Evolutionary conservation across 2,797 vertebrate genomes (phyloP).

Genomic region (Cebuella pygmaea): DNA sequence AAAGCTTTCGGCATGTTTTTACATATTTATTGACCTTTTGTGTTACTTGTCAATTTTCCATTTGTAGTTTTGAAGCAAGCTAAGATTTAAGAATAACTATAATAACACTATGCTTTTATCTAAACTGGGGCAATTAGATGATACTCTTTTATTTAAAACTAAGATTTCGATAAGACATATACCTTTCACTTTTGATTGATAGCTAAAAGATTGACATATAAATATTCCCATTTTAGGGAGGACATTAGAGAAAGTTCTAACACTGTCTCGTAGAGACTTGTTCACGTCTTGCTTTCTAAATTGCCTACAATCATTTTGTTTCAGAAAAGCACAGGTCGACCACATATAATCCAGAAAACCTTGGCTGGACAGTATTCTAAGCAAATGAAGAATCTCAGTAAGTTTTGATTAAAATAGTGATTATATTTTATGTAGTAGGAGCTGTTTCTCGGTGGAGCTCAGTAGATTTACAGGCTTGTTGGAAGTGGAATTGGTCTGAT

Average conservation of each 20-base stretch:
- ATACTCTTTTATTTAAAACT: conserved; percentile 43
- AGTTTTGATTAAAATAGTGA: conserved; percentile 55
- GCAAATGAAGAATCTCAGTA: conserved; percentile 84
- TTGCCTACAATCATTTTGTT: conserved; percentile 55
- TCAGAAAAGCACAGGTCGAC: conserved; percentile 92
- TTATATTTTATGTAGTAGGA: background rate
- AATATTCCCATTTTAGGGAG: conserved; percentile 7
- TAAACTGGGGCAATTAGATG: conserved; percentile 1
- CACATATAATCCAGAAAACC: conserved; percentile 90
- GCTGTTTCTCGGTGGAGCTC: background rate
- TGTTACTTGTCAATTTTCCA: conserved; percentile 20
- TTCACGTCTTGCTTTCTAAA: conserved; percentile 49
- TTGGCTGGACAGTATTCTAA: conserved; percentile 82
- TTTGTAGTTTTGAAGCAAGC: conserved; percentile 38
- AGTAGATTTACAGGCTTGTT: background rate
- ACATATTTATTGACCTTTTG: background rate
- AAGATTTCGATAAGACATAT: background rate
- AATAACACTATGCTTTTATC: conserved; percentile 40
- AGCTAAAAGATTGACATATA: background rate
- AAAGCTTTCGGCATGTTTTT: background rate
- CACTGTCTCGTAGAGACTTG: background rate
- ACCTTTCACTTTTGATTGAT: conserved; percentile 13
- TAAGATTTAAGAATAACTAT: conserved; percentile 18
- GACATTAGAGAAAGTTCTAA: background rate
- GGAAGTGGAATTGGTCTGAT: background rate